Base-by-base conservation (phyloP, 2,113 vertebrate species). In the Telmatochromis brachygnathus region DNA sequence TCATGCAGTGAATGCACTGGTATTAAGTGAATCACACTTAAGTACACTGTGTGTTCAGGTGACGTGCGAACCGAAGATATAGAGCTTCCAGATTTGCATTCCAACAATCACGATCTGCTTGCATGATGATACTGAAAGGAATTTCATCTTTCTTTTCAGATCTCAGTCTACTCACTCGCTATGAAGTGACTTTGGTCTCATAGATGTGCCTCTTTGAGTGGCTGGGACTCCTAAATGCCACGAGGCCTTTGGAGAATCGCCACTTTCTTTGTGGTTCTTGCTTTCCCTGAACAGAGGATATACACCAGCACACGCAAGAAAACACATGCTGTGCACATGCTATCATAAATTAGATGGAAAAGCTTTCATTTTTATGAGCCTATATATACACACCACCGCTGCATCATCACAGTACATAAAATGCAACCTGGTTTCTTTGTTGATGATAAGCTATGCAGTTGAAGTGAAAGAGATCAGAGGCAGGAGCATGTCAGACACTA, bases 331-430 rank as follows among this genome's bases (percentile, higher is more conserved):
- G 70, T 30, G 23, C 33, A 23, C 84, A 70, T 82, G 14, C 79
- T 15, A 10, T 79, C 82, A 23, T 89, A 77, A 90, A 89, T 93
- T 84, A 82, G 70, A 91, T 87, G 51, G 83, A 87, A 83, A 47
- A 56, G 79, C 85, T 73, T 90, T 92, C 80, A 3, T 77, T 87
- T 87, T 90, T 85, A 91, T 88, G 68, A 92, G 70, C 68, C 10
- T 19, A 55, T 75, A 79, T 12, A 21, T 4, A 12, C 8, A 65
- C 21, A 4, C 28, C 26, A 70, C 49, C 1, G 17, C 42, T 83
- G 51, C 49, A 47, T 84, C 53, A 33, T 65, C 26, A 28, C 26
- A 47, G 73, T 14, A 14, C 73, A 87, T 53, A 35, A 79, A 83
- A 55, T 45, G 60, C 39, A 42, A 62, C 19, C 14, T 30, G 62